Evolutionary conservation across 2,113 vertebrate genomes (phyloP).

Genomic region (Brachyistius frenatus): DNA sequence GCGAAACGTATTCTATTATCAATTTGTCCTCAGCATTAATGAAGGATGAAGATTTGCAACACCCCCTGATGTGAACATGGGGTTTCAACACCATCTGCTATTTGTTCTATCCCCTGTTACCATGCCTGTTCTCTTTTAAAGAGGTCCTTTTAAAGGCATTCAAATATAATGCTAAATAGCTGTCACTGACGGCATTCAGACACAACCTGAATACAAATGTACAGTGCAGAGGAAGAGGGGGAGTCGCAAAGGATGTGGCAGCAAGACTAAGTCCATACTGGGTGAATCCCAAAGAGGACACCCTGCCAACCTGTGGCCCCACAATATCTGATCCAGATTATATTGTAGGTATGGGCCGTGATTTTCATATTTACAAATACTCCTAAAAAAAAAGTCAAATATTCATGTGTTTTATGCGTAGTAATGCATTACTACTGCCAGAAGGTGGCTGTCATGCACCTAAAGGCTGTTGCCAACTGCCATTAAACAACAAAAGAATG

Average conservation of each 20-base stretch:
- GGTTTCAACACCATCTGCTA: slow-evolving; percentile 83
- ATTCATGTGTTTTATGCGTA: too few species aligned
- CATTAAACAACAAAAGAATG: too few species aligned
- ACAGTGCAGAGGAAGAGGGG: slow-evolving; percentile 3
- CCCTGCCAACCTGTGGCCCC: not conserved
- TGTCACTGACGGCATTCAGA: slow-evolving; percentile 68
- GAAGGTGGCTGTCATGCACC: too few species aligned
- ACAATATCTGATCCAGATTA: not conserved
- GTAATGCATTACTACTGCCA: too few species aligned
- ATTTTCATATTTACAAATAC: too few species aligned
- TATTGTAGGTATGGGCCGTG: too few species aligned
- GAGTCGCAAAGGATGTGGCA: slow-evolving; percentile 32
- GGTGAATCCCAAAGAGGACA: slow-evolving; percentile 7
- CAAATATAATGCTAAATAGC: slow-evolving; percentile 82
- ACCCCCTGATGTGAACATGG: slow-evolving; percentile 77
- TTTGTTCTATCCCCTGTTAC: slow-evolving; percentile 76
- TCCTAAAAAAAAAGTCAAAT: too few species aligned
- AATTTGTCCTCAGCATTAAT: slow-evolving; percentile 76
- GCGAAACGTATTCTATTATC: slow-evolving; percentile 52
- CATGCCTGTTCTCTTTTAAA: slow-evolving; percentile 73
- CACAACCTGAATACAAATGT: slow-evolving; percentile 71
- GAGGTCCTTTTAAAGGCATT: slow-evolving; percentile 80
- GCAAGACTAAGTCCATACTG: slow-evolving; percentile 6
- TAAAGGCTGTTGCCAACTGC: too few species aligned
- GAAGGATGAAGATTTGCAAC: slow-evolving; percentile 77